phyloP scores from a whole-genome alignment of 2,888 invertebrate genomes.

The Drosophila greeni region DNA sequence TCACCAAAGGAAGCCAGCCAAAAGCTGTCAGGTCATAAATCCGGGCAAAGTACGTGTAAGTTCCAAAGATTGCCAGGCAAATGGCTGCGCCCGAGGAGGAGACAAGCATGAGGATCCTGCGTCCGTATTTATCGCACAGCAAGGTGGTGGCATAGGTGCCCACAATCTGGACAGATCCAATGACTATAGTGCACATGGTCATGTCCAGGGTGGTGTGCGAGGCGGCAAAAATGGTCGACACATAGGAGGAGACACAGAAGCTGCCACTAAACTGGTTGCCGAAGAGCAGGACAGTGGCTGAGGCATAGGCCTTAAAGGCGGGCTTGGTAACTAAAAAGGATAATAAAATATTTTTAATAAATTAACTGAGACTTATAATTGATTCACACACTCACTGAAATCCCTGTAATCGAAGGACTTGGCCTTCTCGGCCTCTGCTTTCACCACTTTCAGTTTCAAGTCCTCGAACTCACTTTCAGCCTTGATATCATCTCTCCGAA shows the following conservation, averaged over 20 bases:
- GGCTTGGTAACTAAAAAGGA: slow-evolving; percentile 49
- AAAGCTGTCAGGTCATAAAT: slow-evolving; percentile 27
- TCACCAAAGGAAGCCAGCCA: slow-evolving; percentile 62
- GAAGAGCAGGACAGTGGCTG: slow-evolving; percentile 52
- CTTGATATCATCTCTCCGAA: slow-evolving; percentile 43
- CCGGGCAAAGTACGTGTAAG: slow-evolving; percentile 52
- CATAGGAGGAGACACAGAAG: slow-evolving; percentile 66
- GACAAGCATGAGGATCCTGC: slow-evolving; percentile 62
- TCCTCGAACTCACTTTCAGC: slow-evolving; percentile 52
- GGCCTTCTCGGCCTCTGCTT: slow-evolving; percentile 36
- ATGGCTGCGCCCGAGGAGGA: slow-evolving; percentile 62
- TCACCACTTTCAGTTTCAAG: slow-evolving; percentile 39
- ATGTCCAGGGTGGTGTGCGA: slow-evolving; percentile 62
- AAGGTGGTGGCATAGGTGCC: slow-evolving; percentile 62
- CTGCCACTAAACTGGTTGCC: slow-evolving; percentile 61
- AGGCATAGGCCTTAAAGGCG: slow-evolving; percentile 58
- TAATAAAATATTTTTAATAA: not conserved
- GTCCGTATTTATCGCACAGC: slow-evolving; percentile 66
- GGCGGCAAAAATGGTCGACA: slow-evolving; percentile 65
- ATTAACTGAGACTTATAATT: no score
- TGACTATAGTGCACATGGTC: slow-evolving; percentile 67
- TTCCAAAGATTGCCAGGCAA: slow-evolving; percentile 59
- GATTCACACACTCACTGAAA: slow-evolving; percentile 75
- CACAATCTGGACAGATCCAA: slow-evolving; percentile 70
- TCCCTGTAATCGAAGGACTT: slow-evolving; percentile 53